Evolutionary conservation across 2,797 vertebrate species (phyloP).

Genomic region (Scolopax bukidnonensis): DNA sequence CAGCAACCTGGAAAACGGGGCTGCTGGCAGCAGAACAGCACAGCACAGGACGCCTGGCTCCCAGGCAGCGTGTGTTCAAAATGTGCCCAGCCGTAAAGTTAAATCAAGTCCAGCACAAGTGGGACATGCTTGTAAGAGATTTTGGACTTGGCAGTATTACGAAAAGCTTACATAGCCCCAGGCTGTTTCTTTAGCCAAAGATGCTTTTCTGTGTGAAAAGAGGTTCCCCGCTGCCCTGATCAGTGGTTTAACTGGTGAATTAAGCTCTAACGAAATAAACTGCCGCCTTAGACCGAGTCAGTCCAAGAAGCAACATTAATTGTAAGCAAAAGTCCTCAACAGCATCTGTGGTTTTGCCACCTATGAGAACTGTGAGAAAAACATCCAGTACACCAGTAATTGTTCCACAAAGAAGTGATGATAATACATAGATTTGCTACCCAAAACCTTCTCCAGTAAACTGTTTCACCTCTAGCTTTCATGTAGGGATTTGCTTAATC

Average conservation of each 20-base stretch:
- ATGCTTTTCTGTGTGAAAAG: neutral
- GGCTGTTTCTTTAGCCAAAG: neutral
- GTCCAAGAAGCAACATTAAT: neutral
- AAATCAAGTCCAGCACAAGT: neutral
- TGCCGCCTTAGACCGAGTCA: neutral
- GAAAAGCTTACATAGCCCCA: neutral
- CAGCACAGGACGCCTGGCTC: neutral
- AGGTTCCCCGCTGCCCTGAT: neutral
- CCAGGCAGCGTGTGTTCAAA: fast-evolving
- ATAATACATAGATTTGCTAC: neutral
- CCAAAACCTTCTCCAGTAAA: neutral
- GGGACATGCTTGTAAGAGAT: neutral
- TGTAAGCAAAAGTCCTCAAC: neutral
- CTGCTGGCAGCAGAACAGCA: neutral
- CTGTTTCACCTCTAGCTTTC: neutral
- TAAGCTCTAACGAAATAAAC: neutral
- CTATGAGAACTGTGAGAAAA: neutral
- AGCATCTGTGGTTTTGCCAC: neutral
- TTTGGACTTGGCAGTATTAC: neutral
- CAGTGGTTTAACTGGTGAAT: neutral
- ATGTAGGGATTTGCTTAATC: slow-evolving; percentile 34
- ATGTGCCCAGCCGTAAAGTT: neutral
- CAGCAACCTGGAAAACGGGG: neutral
- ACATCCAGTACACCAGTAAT: neutral
- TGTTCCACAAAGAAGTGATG: neutral